A percentile compares a stretch with the other conserved stretches of the same genome.
These are phyloP conservation scores for Mormyrus proboscirostris DNA, from an alignment of 2,797 vertebrate genomes.

Conservation along the genomic window DNA sequence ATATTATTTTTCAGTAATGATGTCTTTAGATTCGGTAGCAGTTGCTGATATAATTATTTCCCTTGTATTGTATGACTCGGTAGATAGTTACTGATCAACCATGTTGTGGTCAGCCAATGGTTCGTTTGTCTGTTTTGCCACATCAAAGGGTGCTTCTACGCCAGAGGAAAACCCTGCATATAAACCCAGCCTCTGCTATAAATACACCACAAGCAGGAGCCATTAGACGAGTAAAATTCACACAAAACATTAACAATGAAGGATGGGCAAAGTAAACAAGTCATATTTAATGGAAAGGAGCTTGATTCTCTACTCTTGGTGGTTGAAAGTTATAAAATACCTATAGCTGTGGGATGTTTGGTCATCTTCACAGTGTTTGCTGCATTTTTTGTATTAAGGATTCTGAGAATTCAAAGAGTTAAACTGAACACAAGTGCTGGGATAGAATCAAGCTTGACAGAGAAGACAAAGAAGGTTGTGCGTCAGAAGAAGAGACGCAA, in stretches of 20 bases:
- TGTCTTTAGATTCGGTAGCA: background rate
- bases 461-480: background rate
- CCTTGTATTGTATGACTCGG: background rate
- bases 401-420: conserved; percentile 47
- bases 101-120: background rate
- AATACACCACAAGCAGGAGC: background rate
- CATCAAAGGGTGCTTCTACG: conserved; percentile 47
- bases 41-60: background rate
- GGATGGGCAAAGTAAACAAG: conserved; percentile 32
- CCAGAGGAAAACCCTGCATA: conserved; percentile 18
- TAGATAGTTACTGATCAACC: background rate
- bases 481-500: background rate
- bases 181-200: background rate
- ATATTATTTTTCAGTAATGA: background rate
- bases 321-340: conserved; percentile 54
- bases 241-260: conserved; percentile 33
- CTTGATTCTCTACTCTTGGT: conserved; percentile 54
- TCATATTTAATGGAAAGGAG: conserved; percentile 41
- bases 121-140: conserved; percentile 49
- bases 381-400: conserved; percentile 56
- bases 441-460: conserved; percentile 21
- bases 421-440: conserved; percentile 31
- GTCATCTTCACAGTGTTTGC: conserved; percentile 49
- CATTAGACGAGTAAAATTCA: background rate
- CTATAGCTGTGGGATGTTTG: conserved; percentile 48